Base-by-base conservation (phyloP, 2,888 invertebrate species). In the Drosophila neonasuta region DNA sequence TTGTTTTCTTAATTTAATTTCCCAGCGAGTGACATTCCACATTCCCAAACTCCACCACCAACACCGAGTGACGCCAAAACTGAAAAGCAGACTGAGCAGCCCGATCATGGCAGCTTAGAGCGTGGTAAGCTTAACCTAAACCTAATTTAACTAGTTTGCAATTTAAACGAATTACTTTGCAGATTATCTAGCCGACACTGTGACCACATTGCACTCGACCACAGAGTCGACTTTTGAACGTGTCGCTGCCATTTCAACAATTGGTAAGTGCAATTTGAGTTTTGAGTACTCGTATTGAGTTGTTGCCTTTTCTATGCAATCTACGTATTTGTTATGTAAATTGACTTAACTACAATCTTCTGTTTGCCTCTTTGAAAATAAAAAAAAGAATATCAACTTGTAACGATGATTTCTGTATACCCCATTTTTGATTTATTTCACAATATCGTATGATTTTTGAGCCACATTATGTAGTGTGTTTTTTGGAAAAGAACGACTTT, bases 31-130 rank as follows among this genome's bases (percentile, higher is more conserved):
- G 89, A 89, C 74, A 88, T 90, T 64, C 89, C 89, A 49, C 68
- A 88, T 65, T 90, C 90, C 50, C 90, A 90, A 76, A 91, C 91
- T 68, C 91, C 91, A 62, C 91, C 91, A 66, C 91, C 91, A 65
- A 91, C 91, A 67, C 91, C 91, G 48, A 90, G 88, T 67, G 90
- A 91, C 49, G 73, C 76, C 17, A 77, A 79, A 71, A 51, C 70
- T 24, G 84, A 85, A n/a, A 86, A 86, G 56, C 84, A 86, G 66
- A 79, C 72, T 44, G 80, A 80, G 45, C 70, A 76, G 56, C 29
- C 74, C 9, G 68, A 55, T 4, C 58, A 79, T 17, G 74, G 68
- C 51, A 70, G 69, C 50, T 34, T 82, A 54, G 86, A 87, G 60
- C 67, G 55, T 30, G 86, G 87, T 87, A 55, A 61, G 61, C 39